Percentiles rank a stretch among this genome's conserved stretches.
phyloP scores from a whole-genome alignment of 2,888 invertebrate species.

The Zele albiditarsus region DNA sequence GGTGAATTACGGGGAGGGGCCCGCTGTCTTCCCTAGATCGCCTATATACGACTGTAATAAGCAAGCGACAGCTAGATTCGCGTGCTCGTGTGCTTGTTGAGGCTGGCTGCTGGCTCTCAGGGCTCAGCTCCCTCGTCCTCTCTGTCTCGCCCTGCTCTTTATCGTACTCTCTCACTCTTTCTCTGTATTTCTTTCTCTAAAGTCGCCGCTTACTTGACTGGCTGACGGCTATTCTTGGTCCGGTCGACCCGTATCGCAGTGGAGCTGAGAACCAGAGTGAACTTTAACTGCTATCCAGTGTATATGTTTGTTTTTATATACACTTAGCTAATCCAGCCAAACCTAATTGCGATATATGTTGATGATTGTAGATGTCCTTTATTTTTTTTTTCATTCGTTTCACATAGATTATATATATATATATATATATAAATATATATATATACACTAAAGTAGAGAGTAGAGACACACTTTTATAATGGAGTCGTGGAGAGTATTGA shows the following conservation, averaged over 20 bases:
- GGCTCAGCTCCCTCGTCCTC: conserved; percentile 11
- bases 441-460: conserved; percentile 27
- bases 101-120: conserved; percentile 19
- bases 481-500: conserved; percentile 1
- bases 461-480: conserved; percentile 30
- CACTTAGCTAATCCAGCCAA: not conserved
- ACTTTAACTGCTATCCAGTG: conserved; percentile 1
- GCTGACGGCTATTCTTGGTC: conserved; percentile 41
- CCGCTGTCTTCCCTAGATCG: conserved; percentile 54
- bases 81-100: conserved; percentile 57
- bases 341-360: not conserved
- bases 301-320: not conserved
- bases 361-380: conserved; percentile 7
- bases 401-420: not conserved
- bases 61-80: conserved; percentile 61
- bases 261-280: not conserved
- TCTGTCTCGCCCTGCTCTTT: conserved; percentile 3
- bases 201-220: conserved; percentile 20
- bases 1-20: conserved; percentile 65
- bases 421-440: conserved; percentile 1
- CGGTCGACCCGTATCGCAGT: conserved; percentile 32
- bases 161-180: not conserved
- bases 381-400: not conserved
- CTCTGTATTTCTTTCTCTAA: conserved; percentile 16
- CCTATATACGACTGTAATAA: conserved; percentile 28